phyloP scores from a whole-genome alignment of 2,888 invertebrate genomes.

The Ennomos quercinarius region DNA sequence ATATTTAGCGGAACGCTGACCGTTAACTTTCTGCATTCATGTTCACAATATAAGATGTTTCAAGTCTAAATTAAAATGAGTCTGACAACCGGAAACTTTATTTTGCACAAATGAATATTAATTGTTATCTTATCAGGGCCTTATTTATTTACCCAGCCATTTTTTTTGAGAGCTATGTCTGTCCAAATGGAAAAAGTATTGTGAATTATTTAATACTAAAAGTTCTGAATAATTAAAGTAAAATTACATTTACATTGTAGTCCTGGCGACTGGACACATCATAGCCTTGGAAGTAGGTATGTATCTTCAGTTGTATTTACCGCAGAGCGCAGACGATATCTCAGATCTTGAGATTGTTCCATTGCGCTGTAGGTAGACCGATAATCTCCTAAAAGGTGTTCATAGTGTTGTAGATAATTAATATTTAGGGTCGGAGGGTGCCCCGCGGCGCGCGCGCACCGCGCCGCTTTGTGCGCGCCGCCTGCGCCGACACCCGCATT shows the following conservation, averaged over 20 bases:
- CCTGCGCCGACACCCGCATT: conserved; percentile 71
- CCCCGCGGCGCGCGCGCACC: conserved; percentile 77
- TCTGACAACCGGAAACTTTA: no score
- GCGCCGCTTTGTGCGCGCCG: conserved; percentile 64
- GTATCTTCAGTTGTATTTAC: neutral
- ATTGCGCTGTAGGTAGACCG: conserved; percentile 71
- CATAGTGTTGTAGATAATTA: conserved; percentile 82
- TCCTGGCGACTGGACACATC: no score
- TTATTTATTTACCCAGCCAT: no score
- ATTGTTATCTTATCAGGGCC: no score
- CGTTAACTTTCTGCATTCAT: conserved; percentile 29
- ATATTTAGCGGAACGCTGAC: conserved; percentile 37
- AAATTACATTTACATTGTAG: no score
- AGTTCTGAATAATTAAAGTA: no score
- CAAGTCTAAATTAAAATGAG: no score
- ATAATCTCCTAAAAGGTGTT: conserved; percentile 83
- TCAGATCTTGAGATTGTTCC: conserved; percentile 71
- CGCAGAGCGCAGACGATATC: conserved; percentile 52
- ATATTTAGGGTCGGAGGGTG: conserved; percentile 77
- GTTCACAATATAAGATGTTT: neutral
- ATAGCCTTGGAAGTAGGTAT: neutral
- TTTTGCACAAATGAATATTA: no score
- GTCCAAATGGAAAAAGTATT: no score
- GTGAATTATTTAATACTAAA: no score
- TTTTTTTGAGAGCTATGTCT: no score